phyloP scores from a whole-genome alignment of 2,797 vertebrate genomes.

The Lagodon rhomboides region DNA sequence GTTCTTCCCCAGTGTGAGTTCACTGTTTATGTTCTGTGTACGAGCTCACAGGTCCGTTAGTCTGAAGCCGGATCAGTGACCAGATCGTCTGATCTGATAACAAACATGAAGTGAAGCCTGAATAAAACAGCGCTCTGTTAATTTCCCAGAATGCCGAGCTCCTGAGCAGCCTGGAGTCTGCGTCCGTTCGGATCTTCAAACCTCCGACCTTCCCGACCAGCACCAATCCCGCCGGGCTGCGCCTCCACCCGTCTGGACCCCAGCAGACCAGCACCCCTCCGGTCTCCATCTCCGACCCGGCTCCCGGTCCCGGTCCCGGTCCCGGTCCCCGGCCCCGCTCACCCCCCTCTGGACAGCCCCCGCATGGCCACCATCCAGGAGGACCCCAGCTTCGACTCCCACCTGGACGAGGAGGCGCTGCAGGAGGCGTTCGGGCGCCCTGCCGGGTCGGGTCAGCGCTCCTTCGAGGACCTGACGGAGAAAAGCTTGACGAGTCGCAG shows the following conservation, averaged over 20 bases:
- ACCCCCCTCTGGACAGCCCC: slow-evolving; percentile 83
- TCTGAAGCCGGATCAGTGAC: no score
- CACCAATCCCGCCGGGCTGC: slow-evolving; percentile 10
- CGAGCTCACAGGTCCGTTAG: no score
- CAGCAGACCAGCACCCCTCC: slow-evolving; percentile 78
- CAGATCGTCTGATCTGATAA: no score
- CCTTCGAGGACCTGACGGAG: slow-evolving; percentile 94
- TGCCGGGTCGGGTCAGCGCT: slow-evolving; percentile 80
- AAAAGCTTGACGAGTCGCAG: slow-evolving; percentile 75
- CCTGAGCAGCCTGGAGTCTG: slow-evolving; percentile 94
- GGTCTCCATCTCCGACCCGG: not conserved
- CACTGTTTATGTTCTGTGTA: no score
- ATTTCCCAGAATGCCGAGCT: slow-evolving; percentile 92
- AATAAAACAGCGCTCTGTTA: not conserved
- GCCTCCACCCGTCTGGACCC: slow-evolving; percentile 60
- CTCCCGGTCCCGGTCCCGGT: rapidly evolving
- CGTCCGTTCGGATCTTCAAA: slow-evolving; percentile 93
- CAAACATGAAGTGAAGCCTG: not conserved
- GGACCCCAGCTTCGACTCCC: slow-evolving; percentile 91
- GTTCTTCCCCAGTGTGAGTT: slow-evolving; percentile 94
- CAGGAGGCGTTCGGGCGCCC: slow-evolving; percentile 89
- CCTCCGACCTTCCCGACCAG: slow-evolving; percentile 63
- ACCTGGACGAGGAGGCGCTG: slow-evolving; percentile 87
- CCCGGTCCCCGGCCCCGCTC: not conserved
- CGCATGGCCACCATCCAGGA: slow-evolving; percentile 97